phyloP scores from a whole-genome alignment of 1,140 invertebrate species.

The Planococcus citri region DNA sequence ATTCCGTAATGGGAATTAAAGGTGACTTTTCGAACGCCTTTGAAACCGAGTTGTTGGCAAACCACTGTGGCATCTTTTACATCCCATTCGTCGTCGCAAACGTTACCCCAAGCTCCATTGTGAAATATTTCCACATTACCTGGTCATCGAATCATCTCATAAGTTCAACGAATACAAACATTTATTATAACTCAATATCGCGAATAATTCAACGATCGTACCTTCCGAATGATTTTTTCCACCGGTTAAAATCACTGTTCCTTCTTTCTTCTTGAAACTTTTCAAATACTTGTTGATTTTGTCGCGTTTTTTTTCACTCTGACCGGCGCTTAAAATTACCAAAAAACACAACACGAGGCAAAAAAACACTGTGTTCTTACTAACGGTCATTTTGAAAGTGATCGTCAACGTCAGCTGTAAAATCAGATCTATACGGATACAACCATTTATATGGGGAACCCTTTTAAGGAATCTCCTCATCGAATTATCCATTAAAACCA shows the following conservation, averaged over 20 bases:
- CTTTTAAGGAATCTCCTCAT: neutral
- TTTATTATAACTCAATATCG: too few relatives aligned
- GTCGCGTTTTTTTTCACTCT: neutral
- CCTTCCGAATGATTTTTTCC: slow-evolving; percentile 6
- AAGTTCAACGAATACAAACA: neutral
- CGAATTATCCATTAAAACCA: neutral
- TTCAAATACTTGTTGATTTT: slow-evolving; percentile 10
- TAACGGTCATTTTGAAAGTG: neutral
- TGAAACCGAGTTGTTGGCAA: slow-evolving; percentile 64
- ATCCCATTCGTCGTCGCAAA: slow-evolving; percentile 91
- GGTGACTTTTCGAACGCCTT: slow-evolving; percentile 44
- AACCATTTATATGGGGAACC: neutral
- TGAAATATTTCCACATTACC: slow-evolving; percentile 83
- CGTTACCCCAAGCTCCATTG: slow-evolving; percentile 68
- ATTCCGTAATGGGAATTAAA: slow-evolving; percentile 61
- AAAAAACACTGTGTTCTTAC: neutral
- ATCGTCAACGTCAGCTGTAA: neutral
- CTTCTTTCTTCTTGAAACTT: neutral
- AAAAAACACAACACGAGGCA: neutral
- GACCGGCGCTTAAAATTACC: neutral
- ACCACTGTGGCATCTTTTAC: slow-evolving; percentile 63
- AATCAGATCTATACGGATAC: neutral
- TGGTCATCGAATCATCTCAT: slow-evolving; percentile 32
- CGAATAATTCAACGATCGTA: neutral
- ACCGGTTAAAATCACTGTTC: neutral